Conservation (phyloP, 2,797 vertebrate species). For the Scarus forsteni region DNA sequence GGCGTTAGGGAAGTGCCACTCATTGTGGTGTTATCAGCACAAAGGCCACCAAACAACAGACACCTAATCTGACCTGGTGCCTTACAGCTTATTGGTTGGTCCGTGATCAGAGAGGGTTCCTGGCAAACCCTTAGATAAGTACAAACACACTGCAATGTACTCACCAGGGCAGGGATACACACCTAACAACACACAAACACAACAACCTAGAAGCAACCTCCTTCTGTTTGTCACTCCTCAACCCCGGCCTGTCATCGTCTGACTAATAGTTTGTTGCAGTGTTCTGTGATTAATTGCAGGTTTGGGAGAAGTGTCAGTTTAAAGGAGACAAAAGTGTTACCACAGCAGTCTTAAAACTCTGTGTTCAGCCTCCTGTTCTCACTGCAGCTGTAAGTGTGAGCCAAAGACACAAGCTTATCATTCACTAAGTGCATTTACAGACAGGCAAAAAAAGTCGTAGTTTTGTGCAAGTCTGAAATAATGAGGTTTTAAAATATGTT, state of each 20-base stretch:
- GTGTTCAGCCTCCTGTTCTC: conserved; percentile 29
- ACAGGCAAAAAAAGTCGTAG: too few species aligned
- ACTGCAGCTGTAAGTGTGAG: conserved; percentile 21
- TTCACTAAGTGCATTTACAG: background rate
- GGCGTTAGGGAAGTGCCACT: conserved; percentile 88
- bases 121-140: conserved; percentile 50
- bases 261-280: conserved; percentile 55
- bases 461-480: too few species aligned
- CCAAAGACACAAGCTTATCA: conserved; percentile 27
- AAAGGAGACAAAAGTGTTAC: conserved; percentile 45
- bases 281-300: conserved; percentile 71
- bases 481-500: too few species aligned
- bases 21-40: conserved; percentile 82
- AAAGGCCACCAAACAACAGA: conserved; percentile 72
- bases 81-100: conserved; percentile 68
- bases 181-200: conserved; percentile 24
- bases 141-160: background rate
- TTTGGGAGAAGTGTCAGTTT: conserved; percentile 65
- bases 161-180: background rate
- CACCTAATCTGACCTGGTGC: conserved; percentile 85
- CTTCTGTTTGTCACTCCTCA: conserved; percentile 47
- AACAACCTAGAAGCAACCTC: conserved; percentile 31
- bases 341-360: conserved; percentile 56
- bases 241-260: conserved; percentile 56
- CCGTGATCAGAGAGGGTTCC: conserved; percentile 57